Evolutionary conservation across 2,113 vertebrate species (phyloP), one percentile per base, ranked within the genome.

Genomic region (Athene noctua): DNA sequence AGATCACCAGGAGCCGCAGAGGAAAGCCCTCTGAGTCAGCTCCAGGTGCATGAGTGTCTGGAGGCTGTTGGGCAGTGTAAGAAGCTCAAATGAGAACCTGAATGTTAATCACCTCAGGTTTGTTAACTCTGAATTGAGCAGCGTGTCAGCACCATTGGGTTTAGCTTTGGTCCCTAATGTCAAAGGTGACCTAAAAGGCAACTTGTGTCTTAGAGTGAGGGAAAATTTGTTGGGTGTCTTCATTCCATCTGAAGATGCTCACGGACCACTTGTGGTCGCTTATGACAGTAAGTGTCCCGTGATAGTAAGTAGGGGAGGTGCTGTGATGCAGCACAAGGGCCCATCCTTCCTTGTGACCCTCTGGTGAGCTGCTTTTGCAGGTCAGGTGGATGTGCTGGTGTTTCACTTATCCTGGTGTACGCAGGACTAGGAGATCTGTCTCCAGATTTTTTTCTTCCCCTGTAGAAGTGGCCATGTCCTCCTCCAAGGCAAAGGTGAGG

Each of bases 231-330:
- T 46, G 3, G 16, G 16, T 17, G 8, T 18, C 34, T 83, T 62
- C 6, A 9, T 72, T 65, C 13, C 13, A 6, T 40, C 44, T 34
- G 16, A 72, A 72, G 52, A 30, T 63, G 44, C 18, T 72, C 3
- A 3, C 4, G 27, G 40, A 29, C 14, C 5, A 5, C 27, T 61
- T 0, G 0, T 0, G 4, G 26, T 67, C 49, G 6, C 19, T 38
- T 82, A 29, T 46, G 71, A 30, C 59, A 40, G 42, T 5, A n/a
- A n/a, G 10, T 38, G 26, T 30, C 32, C 42, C 20, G 0, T 47
- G 15, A 10, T 13, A 9, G 34, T 14, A 32, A 67, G 55, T 2
- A 84, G 40, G 15, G 46, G 13, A 40, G 55, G 38, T 20, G 30
- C 11, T 6, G 55, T 70, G 62, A 20, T 42, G 70, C 26, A 62